Conservation (phyloP, 2,888 invertebrate genomes). For the Aricia artaxerxes region DNA sequence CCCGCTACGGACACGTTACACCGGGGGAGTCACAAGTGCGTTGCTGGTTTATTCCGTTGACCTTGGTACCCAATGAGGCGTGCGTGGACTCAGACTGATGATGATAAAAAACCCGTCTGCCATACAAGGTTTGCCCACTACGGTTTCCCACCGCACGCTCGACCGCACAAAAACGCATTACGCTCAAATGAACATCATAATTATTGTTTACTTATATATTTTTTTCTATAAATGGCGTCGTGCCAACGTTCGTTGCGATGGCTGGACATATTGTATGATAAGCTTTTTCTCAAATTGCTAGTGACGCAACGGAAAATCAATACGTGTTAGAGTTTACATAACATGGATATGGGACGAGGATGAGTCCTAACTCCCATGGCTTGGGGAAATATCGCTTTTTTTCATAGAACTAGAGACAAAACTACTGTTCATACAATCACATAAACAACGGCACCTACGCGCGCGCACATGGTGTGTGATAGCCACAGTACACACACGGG, state of each 20-base stretch:
- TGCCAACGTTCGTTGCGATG: constrained; percentile 21
- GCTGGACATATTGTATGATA: constrained; percentile 1
- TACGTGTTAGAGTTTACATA: neutral
- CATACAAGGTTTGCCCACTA: constrained; percentile 19
- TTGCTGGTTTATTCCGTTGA: constrained; percentile 13
- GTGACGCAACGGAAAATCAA: neutral
- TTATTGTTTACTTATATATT: constrained; percentile 19
- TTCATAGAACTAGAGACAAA: neutral
- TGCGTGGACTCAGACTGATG: constrained; percentile 16
- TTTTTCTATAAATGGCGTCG: constrained; percentile 22
- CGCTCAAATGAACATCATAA: constrained; percentile 21
- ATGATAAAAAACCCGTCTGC: constrained; percentile 23
- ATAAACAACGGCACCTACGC: neutral
- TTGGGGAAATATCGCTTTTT: neutral
- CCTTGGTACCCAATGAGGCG: constrained; percentile 16
- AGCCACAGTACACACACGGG: no score
- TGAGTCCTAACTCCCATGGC: neutral
- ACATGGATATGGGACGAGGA: neutral
- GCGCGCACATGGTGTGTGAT: neutral
- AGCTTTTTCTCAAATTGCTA: constrained; percentile 7
- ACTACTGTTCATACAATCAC: neutral
- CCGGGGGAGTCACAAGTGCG: neutral
- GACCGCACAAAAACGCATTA: constrained; percentile 21
- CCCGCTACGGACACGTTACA: neutral
- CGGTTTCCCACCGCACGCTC: constrained; percentile 23